A percentile compares a stretch with the other conserved stretches of the same genome.
These are phyloP conservation scores for Avahi laniger DNA, from an alignment of 2,797 vertebrate species.

Conservation along the genomic window DNA sequence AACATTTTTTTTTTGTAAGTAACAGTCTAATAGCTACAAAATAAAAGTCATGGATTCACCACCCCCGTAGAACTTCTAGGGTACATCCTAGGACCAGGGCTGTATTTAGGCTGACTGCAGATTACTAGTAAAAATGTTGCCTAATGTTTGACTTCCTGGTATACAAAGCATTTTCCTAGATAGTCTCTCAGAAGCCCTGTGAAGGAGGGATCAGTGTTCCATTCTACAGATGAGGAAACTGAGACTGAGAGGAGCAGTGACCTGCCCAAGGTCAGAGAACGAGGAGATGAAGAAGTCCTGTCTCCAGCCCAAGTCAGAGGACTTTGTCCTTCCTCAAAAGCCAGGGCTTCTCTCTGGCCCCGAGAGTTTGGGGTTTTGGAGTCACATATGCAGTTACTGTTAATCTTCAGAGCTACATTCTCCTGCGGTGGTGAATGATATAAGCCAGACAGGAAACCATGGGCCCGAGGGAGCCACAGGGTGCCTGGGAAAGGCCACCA, in stretches of 20 bases:
- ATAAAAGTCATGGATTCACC: background rate
- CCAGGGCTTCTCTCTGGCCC: background rate
- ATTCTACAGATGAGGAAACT: background rate
- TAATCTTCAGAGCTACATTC: background rate
- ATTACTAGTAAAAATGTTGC: background rate
- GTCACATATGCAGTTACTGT: background rate
- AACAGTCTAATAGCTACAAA: background rate
- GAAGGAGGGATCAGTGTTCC: background rate
- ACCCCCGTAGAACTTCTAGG: background rate
- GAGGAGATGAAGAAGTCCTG: background rate
- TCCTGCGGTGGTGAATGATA: background rate
- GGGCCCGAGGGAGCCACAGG: background rate
- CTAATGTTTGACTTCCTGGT: background rate
- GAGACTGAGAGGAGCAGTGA: background rate
- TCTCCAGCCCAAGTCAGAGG: no score
- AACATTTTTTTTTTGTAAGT: background rate
- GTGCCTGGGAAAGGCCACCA: background rate
- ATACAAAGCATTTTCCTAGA: background rate
- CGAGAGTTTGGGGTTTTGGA: background rate
- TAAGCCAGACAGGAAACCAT: constrained; percentile 29
- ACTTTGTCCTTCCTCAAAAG: background rate
- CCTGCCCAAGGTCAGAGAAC: background rate
- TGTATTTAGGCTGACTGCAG: background rate
- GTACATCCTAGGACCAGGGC: background rate
- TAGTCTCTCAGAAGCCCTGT: background rate